phyloP scores from a whole-genome alignment of 2,113 vertebrate species.

The Sinocyclocheilus anshuiensis region DNA sequence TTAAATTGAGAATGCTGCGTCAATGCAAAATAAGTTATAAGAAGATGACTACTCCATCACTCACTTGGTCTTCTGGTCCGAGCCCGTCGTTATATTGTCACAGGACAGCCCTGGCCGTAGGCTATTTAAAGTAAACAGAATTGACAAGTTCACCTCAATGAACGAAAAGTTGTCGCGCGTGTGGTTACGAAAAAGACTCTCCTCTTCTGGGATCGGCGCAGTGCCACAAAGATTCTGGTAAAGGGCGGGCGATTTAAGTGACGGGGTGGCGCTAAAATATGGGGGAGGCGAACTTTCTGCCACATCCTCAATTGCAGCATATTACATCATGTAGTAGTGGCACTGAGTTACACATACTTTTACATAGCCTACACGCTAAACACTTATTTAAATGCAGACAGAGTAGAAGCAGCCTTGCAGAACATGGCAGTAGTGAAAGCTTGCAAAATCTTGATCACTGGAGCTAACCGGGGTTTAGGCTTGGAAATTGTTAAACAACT shows the following conservation, averaged over 20 bases:
- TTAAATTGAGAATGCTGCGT: background rate
- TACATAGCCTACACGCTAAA: background rate
- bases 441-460: slow-evolving; percentile 63
- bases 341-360: background rate
- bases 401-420: background rate
- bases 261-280: background rate
- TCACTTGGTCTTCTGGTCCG: background rate
- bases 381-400: background rate
- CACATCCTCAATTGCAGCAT: background rate
- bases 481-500: slow-evolving; percentile 65
- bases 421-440: slow-evolving; percentile 48
- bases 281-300: background rate
- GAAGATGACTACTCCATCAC: background rate
- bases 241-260: background rate
- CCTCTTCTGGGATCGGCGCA: background rate
- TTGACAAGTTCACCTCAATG: background rate
- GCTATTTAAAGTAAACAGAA: background rate
- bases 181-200: background rate
- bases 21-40: too few species aligned
- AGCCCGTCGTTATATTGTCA: background rate
- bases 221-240: background rate
- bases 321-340: background rate
- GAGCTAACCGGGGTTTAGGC: slow-evolving; percentile 65
- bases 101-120: too few species aligned
- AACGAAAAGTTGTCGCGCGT: background rate